Base-by-base conservation (phyloP, 2,888 invertebrate species). In the Dynastes grantii region DNA sequence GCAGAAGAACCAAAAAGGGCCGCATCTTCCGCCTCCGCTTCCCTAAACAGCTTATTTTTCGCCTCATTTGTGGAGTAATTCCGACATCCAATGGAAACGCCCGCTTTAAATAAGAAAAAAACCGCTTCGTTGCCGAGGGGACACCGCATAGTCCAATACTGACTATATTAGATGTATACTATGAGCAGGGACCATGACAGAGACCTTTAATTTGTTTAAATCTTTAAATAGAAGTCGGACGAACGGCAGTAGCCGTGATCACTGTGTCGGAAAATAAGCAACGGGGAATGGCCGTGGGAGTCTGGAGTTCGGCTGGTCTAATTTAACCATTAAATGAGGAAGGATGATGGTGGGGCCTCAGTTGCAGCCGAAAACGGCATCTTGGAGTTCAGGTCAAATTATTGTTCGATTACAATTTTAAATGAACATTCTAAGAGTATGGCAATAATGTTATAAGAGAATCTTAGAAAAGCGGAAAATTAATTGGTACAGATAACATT, bases 1-100 rank as follows among this genome's bases (percentile, higher is more conserved):
- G 16, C n/a, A 8, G 16, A 32, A 16, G 45, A 51, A 49, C 81
- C 77, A 81, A 67, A 40, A 40, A 27, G 27, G 63, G 29, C 32
- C 13, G 2, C 63, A 58, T 64, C 68, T 78, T 76, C 82, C 77
- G 76, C 77, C 81, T 79, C 83, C 75, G 76, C 81, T 80, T 81
- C 79, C 77, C 80, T 79, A 65, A 76, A 70, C 76, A 87, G 88
- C 87, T 88, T 88, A 88, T 88, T 88, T 88, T 87, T 87, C 88
- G 88, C 87, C 87, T 88, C 88, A 88, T 88, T 88, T 88, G 87
- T 85, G 86, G 86, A 84, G 87, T 87, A 86, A 87, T 88, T 88
- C 85, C 86, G 82, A 80, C 85, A 84, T 83, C 86, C 86, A 86
- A 87, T 86, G 82, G 84, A 83, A 86, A 84, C 81, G 82, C 84